Evolutionary conservation across 2,797 vertebrate species (phyloP).

Genomic region (Phrynocephalus forsythii): DNA sequence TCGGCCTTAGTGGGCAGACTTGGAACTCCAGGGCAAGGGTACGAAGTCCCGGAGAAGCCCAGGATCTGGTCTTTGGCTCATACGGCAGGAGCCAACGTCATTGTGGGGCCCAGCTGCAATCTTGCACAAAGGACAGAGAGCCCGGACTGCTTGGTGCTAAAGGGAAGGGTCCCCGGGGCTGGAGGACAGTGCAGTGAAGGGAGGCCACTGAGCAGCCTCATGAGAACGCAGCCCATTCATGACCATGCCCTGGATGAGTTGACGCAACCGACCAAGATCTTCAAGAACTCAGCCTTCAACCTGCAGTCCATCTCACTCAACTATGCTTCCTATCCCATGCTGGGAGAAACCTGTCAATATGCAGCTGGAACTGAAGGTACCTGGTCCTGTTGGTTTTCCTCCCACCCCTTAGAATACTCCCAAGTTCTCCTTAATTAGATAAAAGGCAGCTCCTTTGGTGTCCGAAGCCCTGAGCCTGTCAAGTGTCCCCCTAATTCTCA

Average conservation of each 20-base stretch:
- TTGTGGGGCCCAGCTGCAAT: conserved; percentile 75
- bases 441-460: no score
- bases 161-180: conserved; percentile 64
- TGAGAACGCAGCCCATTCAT: conserved; percentile 67
- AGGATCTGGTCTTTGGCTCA: conserved; percentile 95
- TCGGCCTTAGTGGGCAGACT: conserved; percentile 58
- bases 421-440: neutral
- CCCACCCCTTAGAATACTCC: neutral
- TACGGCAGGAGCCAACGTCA: conserved; percentile 83
- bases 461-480: neutral
- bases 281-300: conserved; percentile 81
- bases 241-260: conserved; percentile 81
- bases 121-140: conserved; percentile 76
- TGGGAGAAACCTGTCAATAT: conserved; percentile 87
- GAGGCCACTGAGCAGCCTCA: conserved; percentile 72
- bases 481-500: neutral
- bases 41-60: conserved; percentile 85
- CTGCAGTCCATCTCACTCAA: conserved; percentile 86
- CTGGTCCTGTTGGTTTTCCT: no score
- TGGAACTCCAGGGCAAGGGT: conserved; percentile 75
- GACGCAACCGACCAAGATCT: conserved; percentile 80
- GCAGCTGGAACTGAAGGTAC: conserved; percentile 88
- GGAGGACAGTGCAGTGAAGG: conserved; percentile 77
- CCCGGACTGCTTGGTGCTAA: conserved; percentile 81
- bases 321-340: conserved; percentile 82